Base-by-base conservation (phyloP, 2,113 vertebrate genomes). In the Theristicus caerulescens region DNA sequence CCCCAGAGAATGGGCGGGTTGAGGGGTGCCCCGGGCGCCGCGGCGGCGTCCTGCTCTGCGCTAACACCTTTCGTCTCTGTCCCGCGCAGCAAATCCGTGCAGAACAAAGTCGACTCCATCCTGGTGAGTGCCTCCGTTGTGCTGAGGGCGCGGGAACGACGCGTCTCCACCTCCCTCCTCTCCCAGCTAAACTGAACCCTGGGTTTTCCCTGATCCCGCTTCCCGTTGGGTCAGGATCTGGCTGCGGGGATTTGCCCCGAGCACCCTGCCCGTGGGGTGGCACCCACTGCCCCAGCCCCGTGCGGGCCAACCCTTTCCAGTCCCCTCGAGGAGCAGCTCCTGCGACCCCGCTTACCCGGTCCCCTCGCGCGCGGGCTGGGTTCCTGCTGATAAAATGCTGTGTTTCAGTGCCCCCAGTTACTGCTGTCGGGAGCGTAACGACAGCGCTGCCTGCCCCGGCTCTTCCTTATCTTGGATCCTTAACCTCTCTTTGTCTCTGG, bases 21-120 rank as follows among this genome's bases (percentile, higher is more conserved):
- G 59, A 4, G 65, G 57, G 9, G 4, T 1, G 6, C 11, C 22
- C 44, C 0, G 3, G 42, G 55, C 9, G 13, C 57, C 8, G n/a
- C 4, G 1, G 4, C 7, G 10, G 25, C 7, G 0, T 42, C 52
- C 82, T 2, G 25, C 25, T 9, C 54, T 7, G 29, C 2, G 2
- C 80, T 79, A 2, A 94, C 11, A 0, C 42, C 3, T 6, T 5
- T 7, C 11, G 9, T 82, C 91, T 96, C 77, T 19, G 4, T 57
- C 74, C 79, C 82, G 0, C 8, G 0, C 93, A 96, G 96, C 70
- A 96, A 96, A 95, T 66, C 96, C 5, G 96, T 96, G 96, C 96
- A 96, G 96, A 96, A 6, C 93, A 96, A 96, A 31, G 96, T 96
- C 2, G 79, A 94, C 10, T 66, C 94, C 88, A 96, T 96, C 88